These are phyloP conservation scores for Neolamprologus ventralis DNA, from an alignment of 2,113 vertebrate genomes.

Conservation along the genomic window DNA sequence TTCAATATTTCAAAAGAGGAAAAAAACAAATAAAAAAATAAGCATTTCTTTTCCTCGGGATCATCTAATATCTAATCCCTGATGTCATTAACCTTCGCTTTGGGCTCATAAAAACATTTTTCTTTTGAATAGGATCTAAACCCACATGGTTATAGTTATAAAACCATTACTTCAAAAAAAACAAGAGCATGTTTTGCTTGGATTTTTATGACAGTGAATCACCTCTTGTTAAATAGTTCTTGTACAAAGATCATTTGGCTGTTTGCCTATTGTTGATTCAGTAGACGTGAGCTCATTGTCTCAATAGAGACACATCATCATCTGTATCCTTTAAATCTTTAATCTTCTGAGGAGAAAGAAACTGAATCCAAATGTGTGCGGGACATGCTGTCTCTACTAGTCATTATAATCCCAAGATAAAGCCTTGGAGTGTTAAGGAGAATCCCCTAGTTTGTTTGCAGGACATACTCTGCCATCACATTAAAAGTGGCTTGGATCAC, in stretches of 20 bases:
- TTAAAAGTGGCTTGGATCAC: not conserved
- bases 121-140: not conserved
- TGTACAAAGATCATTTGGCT: constrained; percentile 14
- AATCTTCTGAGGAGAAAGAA: not conserved
- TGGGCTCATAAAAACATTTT: not conserved
- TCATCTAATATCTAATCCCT: not conserved
- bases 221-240: constrained; percentile 27
- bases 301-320: not conserved
- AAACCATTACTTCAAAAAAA: not conserved
- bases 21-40: not conserved
- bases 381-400: not conserved
- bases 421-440: not conserved
- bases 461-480: not conserved
- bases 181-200: not conserved
- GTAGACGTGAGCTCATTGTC: constrained; percentile 3
- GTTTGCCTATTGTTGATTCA: not conserved
- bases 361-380: constrained; percentile 3
- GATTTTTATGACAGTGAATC: constrained; percentile 35
- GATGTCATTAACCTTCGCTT: not conserved
- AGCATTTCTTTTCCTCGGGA: not conserved
- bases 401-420: not conserved
- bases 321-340: not conserved
- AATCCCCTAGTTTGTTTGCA: not conserved
- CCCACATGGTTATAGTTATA: constrained; percentile 23
- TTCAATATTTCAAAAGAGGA: not conserved